phyloP scores from a whole-genome alignment of 2,113 vertebrate genomes.

The Hippoglossus stenolepis region DNA sequence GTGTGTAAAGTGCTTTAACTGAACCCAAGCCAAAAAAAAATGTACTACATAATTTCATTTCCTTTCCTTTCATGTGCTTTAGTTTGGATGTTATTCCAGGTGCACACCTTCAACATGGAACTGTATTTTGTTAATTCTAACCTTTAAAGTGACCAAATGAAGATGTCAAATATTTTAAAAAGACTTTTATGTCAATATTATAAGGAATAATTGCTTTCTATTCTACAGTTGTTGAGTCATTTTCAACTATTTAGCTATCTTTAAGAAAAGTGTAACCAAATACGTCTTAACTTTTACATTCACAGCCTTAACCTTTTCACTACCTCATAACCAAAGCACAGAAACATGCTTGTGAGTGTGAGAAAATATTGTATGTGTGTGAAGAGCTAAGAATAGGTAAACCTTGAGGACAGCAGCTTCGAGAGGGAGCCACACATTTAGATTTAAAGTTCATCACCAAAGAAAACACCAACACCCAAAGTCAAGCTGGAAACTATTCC shows the following conservation, averaged over 20 bases:
- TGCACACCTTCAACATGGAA: constrained; percentile 46
- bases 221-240: constrained; percentile 66
- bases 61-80: constrained; percentile 21
- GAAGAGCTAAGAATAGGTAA: constrained; percentile 37
- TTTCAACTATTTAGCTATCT: constrained; percentile 77
- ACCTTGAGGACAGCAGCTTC: constrained; percentile 54
- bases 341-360: constrained; percentile 28
- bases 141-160: constrained; percentile 77
- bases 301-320: constrained; percentile 65
- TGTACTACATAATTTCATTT: constrained; percentile 33
- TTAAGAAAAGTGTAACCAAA: constrained; percentile 77
- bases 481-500: too few species aligned
- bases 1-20: constrained; percentile 74
- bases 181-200: constrained; percentile 75
- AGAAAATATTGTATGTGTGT: constrained; percentile 25
- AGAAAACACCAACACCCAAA: not conserved
- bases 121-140: constrained; percentile 58
- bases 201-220: constrained; percentile 53
- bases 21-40: constrained; percentile 65
- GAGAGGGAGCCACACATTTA: constrained; percentile 7
- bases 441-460: constrained; percentile 10
- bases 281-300: constrained; percentile 70
- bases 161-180: constrained; percentile 82
- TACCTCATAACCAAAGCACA: constrained; percentile 72
- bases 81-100: constrained; percentile 38